These are phyloP conservation scores for Gopherus flavomarginatus DNA, from an alignment of 2,113 vertebrate species.

Conservation along the genomic window DNA sequence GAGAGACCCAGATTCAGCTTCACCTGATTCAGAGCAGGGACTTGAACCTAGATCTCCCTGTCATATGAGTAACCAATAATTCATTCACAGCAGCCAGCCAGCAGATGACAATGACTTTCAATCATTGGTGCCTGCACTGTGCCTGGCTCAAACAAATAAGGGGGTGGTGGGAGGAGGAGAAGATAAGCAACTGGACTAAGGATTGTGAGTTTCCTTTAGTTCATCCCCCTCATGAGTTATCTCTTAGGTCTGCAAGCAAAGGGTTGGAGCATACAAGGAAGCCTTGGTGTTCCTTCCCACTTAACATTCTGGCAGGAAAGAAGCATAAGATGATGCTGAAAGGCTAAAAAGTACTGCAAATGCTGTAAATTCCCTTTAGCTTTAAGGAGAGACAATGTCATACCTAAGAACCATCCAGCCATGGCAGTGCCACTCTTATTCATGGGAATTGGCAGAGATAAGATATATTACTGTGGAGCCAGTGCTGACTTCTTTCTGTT, in stretches of 20 bases:
- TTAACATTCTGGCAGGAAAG: neutral
- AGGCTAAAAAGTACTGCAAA: neutral
- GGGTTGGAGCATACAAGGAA: neutral
- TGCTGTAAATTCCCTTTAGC: neutral
- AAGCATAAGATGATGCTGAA: neutral
- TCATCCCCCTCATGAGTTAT: neutral
- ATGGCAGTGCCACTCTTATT: neutral
- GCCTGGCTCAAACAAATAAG: neutral
- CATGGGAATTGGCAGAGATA: neutral
- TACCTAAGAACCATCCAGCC: neutral
- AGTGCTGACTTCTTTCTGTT: fast-evolving
- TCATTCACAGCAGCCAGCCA: neutral
- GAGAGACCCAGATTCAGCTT: no score
- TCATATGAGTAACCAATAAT: neutral
- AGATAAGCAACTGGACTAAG: neutral
- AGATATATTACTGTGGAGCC: neutral
- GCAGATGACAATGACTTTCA: neutral
- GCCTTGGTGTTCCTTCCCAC: neutral
- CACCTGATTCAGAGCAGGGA: no score
- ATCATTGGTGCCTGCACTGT: neutral
- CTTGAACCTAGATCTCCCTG: neutral
- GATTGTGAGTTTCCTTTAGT: constrained; percentile 4
- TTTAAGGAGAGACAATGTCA: neutral
- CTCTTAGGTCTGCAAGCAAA: neutral
- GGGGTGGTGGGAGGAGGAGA: neutral